These are phyloP conservation scores for Apostichopus parvimensis DNA, from an alignment of 35 echinoderm and acorn worm species.

Conservation along the genomic window DNA sequence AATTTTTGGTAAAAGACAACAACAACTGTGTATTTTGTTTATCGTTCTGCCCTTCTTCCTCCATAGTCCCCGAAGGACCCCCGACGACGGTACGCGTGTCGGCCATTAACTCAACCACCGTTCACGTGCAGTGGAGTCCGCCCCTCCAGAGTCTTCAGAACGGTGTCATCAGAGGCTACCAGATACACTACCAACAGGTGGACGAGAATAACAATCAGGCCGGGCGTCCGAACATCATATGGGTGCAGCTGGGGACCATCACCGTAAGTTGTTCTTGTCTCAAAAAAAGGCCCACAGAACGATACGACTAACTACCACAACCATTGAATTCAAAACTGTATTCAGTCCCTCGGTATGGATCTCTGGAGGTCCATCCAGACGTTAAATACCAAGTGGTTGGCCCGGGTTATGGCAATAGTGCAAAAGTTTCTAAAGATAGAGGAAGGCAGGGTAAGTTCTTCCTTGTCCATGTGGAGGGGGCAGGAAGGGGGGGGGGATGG, in stretches of 20 bases:
- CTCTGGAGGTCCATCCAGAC: too few relatives aligned
- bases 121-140: constrained; percentile 74
- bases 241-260: constrained; percentile 53
- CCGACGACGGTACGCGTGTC: constrained; percentile 73
- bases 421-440: too few relatives aligned
- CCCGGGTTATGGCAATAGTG: too few relatives aligned
- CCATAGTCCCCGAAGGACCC: constrained; percentile 84
- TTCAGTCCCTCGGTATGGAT: too few relatives aligned
- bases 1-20: too few relatives aligned
- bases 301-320: too few relatives aligned
- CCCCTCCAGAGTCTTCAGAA: constrained; percentile 65
- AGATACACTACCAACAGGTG: constrained; percentile 66
- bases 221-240: constrained; percentile 32
- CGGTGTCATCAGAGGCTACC: constrained; percentile 83
- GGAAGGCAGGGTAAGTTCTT: too few relatives aligned
- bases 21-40: too few relatives aligned
- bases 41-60: background rate
- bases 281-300: background rate
- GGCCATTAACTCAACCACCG: constrained; percentile 86
- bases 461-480: too few relatives aligned
- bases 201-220: constrained; percentile 52
- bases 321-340: too few relatives aligned
- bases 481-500: too few relatives aligned
- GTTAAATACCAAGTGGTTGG: too few relatives aligned
- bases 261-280: constrained; percentile 49